phyloP scores from a whole-genome alignment of 2,888 invertebrate species.

The Liopterus haemorrhoidalis region DNA sequence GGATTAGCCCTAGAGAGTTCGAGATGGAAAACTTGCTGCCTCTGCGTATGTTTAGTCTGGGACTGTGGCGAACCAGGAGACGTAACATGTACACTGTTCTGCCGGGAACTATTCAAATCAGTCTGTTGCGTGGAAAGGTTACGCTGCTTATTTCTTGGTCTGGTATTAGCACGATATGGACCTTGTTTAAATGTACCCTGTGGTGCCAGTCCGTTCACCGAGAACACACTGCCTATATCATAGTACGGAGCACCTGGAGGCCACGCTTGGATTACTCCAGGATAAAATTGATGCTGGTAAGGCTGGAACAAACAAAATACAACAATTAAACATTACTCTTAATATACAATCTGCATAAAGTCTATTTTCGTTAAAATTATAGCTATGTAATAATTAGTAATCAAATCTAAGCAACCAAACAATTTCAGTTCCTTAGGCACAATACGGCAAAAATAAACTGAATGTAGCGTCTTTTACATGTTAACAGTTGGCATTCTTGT shows the following conservation, averaged over 20 bases:
- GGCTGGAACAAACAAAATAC: constrained; percentile 43
- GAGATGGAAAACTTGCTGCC: constrained; percentile 14
- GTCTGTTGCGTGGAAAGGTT: constrained; percentile 13
- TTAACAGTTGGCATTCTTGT: too few species aligned
- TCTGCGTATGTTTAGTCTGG: constrained; percentile 40
- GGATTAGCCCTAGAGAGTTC: not conserved
- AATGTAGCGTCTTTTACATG: too few species aligned
- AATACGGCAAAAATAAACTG: too few species aligned
- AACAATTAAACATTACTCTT: too few species aligned
- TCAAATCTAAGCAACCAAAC: too few species aligned
- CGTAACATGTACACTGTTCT: constrained; percentile 29
- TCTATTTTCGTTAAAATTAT: too few species aligned
- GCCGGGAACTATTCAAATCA: constrained; percentile 22
- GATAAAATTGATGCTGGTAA: constrained; percentile 59
- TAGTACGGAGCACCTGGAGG: constrained; percentile 50
- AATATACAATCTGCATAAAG: too few species aligned
- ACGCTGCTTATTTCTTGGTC: constrained; percentile 40
- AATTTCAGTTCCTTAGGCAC: too few species aligned
- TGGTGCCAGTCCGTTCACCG: constrained; percentile 66
- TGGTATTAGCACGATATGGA: constrained; percentile 47
- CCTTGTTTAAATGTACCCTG: constrained; percentile 55
- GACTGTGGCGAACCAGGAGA: constrained; percentile 44
- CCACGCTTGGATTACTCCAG: constrained; percentile 56
- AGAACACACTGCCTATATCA: constrained; percentile 64
- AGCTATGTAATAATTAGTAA: too few species aligned